Evolutionary conservation across 2,113 vertebrate species (phyloP), one percentile per base, ranked within the genome.

Genomic region (Paradoxurus hermaphroditus): DNA sequence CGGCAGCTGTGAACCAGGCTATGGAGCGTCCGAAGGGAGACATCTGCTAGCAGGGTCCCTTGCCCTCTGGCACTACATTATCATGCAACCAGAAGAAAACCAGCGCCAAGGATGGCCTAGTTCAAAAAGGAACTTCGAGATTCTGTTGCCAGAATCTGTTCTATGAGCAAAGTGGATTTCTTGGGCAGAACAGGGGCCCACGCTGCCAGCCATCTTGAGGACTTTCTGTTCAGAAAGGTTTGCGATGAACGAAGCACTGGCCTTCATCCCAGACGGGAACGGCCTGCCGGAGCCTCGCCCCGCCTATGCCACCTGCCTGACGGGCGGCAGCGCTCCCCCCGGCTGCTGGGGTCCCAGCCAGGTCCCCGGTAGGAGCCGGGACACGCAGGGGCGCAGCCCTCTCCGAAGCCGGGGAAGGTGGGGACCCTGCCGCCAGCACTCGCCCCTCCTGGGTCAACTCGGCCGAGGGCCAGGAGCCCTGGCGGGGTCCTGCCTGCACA

Each of bases 391-490:
- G 34, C 59, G 83, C 25, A 0, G 36, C 36, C 44, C 82, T 10
- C 68, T 39, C 77, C 3, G 36, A 56, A 34, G 77, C 34, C 16
- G 44, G 12, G n/a, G 11, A 46, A 63, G 18, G 86, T 53, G 72
- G 46, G 81, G 79, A 75, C 46, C 63, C 13, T 31, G 15, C n/a
- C 13, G 34, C 70, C 19, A 12, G 16, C 49, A 3, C 2, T 34
- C 14, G 36, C 53, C 46, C 78, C 13, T 82, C 62, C 63, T 34
- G 44, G 14, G 62, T 53, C 93, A 51, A 44, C 0, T 11, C 70
- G 39, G 56, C 11, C 14, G 11, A 44, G 44, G 12, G 18, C 15
- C 4, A 0, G 27, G 25, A 5, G 16, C 41, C 6, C 0, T 1
- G 6, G 7, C 4, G 59, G 23, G 18, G 8, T 39, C n/a, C 49